A percentile compares a stretch with the other conserved stretches of the same genome.
These are phyloP conservation scores for Neomicropteryx cornuta DNA, from an alignment of 1,140 invertebrate species.

Conservation along the genomic window DNA sequence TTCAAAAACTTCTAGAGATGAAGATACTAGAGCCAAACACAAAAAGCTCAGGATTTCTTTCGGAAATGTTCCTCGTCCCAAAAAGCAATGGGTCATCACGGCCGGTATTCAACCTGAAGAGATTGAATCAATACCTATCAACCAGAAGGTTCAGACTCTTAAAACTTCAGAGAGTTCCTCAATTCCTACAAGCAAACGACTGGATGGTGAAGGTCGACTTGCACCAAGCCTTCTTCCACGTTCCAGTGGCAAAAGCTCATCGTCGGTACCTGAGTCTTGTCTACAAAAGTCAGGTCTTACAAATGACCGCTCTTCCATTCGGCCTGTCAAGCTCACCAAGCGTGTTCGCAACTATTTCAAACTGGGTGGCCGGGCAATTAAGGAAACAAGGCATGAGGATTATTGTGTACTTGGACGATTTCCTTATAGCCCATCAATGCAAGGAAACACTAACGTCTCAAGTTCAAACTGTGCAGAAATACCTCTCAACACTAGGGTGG, in stretches of 20 bases:
- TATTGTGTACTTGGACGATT: constrained; percentile 17
- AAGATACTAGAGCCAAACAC: neutral
- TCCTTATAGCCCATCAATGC: constrained; percentile 10
- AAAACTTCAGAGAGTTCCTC: constrained; percentile 10
- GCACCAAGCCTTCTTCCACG: constrained; percentile 14
- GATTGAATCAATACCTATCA: constrained; percentile 12
- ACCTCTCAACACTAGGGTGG: constrained; percentile 9
- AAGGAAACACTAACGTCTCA: constrained; percentile 1
- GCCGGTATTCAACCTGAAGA: constrained; percentile 16
- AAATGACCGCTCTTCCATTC: constrained; percentile 19
- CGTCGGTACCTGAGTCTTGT: constrained; percentile 12
- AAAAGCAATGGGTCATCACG: constrained; percentile 12
- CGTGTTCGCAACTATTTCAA: constrained; percentile 17
- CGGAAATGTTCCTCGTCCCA: constrained; percentile 15
- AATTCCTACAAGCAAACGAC: constrained; percentile 6
- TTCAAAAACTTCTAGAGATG: neutral
- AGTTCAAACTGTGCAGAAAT: neutral
- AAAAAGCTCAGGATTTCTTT: constrained; percentile 12
- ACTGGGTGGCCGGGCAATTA: constrained; percentile 14
- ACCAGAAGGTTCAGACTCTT: constrained; percentile 12
- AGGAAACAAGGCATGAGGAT: constrained; percentile 9
- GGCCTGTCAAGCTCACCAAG: constrained; percentile 15
- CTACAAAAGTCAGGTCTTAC: constrained; percentile 5
- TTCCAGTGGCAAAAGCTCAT: constrained; percentile 10
- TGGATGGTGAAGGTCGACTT: constrained; percentile 11